A percentile compares a stretch with the other conserved stretches of the same genome.
Evolutionary conservation across 2,113 vertebrate genomes (phyloP).

Genomic region (Loxodonta africana): DNA sequence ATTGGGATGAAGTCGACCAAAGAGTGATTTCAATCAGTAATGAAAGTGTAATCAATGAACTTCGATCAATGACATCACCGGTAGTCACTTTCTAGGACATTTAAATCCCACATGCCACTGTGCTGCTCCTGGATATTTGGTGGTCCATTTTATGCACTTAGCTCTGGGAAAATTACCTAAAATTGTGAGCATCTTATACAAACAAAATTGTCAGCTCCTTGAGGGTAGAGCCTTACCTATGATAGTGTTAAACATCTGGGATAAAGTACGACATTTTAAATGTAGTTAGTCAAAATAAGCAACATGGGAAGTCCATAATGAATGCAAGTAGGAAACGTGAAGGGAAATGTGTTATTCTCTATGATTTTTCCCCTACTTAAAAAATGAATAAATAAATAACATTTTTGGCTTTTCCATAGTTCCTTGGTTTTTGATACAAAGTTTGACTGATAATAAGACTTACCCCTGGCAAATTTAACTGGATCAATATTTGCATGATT

Average conservation of each 20-base stretch:
- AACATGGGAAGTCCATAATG: not conserved
- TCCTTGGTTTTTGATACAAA: constrained; percentile 72
- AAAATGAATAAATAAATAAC: not conserved
- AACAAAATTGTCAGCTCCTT: constrained; percentile 36
- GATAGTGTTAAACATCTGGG: not conserved
- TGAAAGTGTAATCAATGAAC: not conserved
- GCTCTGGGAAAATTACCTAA: constrained; percentile 19
- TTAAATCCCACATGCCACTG: not conserved
- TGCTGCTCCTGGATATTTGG: not conserved
- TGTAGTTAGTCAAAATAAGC: constrained; percentile 5
- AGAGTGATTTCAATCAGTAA: constrained; percentile 17
- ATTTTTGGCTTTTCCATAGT: constrained; percentile 55
- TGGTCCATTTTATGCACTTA: not conserved
- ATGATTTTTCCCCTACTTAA: not conserved
- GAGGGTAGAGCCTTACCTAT: not conserved
- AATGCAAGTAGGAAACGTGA: not conserved
- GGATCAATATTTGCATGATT: constrained; percentile 84
- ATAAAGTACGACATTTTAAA: constrained; percentile 38
- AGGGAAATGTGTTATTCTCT: not conserved
- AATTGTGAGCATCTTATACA: not conserved
- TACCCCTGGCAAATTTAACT: constrained; percentile 79
- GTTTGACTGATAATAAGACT: constrained; percentile 81
- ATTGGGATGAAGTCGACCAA: not conserved
- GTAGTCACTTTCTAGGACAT: not conserved
- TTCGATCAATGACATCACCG: not conserved